These are phyloP conservation scores for Drosophila greeni DNA, from an alignment of 2,888 invertebrate genomes.

Conservation along the genomic window DNA sequence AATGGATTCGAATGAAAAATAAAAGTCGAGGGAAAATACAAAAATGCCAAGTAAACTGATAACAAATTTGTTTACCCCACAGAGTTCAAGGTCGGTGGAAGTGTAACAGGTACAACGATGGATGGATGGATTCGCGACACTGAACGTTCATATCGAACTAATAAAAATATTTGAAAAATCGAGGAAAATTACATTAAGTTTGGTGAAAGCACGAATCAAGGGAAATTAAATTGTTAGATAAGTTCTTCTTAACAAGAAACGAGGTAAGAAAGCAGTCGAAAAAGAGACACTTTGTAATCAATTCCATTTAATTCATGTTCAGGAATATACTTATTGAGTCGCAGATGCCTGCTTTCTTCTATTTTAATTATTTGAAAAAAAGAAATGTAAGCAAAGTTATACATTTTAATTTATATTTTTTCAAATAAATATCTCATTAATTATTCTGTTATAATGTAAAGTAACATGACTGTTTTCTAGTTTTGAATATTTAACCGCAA, in stretches of 20 bases:
- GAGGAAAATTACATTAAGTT: background rate
- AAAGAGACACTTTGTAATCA: background rate
- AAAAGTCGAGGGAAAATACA: conserved; percentile 18
- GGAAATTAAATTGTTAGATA: background rate
- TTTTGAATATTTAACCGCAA: background rate
- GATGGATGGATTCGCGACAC: conserved; percentile 1
- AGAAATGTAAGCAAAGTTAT: no score
- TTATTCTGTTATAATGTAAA: no score
- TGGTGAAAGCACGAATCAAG: no score
- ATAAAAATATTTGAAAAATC: background rate
- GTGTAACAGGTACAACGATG: conserved; percentile 18
- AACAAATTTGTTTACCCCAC: conserved; percentile 39
- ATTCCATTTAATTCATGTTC: no score
- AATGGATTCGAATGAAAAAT: conserved; percentile 18
- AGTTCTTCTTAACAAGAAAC: background rate
- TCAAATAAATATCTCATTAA: no score
- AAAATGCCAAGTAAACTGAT: conserved; percentile 38
- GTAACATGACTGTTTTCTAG: background rate
- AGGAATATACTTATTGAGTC: background rate
- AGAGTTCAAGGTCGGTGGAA: conserved; percentile 29
- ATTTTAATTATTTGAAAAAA: no score
- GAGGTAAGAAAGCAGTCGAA: background rate
- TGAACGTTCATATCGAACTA: conserved; percentile 10
- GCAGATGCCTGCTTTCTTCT: background rate
- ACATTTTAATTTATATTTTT: no score